Evolutionary conservation across 1,140 invertebrate genomes (phyloP), one percentile per base, ranked within the genome.

Genomic region (Drosophila serrata): DNA sequence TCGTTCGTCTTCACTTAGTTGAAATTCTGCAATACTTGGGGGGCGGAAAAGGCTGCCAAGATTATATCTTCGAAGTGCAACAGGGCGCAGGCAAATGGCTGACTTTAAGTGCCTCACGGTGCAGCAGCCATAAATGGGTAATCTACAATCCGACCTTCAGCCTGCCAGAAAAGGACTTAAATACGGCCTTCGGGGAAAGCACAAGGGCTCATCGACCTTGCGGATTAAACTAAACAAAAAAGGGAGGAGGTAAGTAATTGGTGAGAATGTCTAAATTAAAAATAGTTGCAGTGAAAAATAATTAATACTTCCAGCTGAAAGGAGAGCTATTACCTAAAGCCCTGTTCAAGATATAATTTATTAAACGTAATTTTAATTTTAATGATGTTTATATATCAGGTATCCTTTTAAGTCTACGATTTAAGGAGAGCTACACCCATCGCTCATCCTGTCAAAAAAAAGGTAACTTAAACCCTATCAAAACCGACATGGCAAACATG

Each of bases 41-140:
- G 13, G 33, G 7, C 4, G 13, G 13, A 42, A 4, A 17, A 5
- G 11, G 39, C 3, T 27, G 29, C 4, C 22, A 64, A 35, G 39
- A 35, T 62, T 12, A 62, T 62, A 35, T 62, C 62, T 35, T 22
- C 24, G 17, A 22, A 29, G 24, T 69, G 65, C 65, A 69, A 37
- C 29, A 43, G 46, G 37, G 61, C 7, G n/a, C 11, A 43, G 27
- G 60, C 12, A 35, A 69, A 61, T 31, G 39, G 19, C 60, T 22
- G 49, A 35, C 35, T 63, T 63, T 40, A 64, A 63, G 60, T 40
- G 60, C 35, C 27, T 31, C 22, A 48, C 63, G 17, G 43, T 62
- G 58, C 43, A 37, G 33, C 43, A 48, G 27, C 17, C 64, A 65
- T 53, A 43, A 67, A 53, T 67, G 27, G 61, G 46, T 45, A 69